Percentiles rank a stretch among this genome's conserved stretches.
Conservation (phyloP, 2,797 vertebrate genomes). For the Halcyon smyrnensis region DNA sequence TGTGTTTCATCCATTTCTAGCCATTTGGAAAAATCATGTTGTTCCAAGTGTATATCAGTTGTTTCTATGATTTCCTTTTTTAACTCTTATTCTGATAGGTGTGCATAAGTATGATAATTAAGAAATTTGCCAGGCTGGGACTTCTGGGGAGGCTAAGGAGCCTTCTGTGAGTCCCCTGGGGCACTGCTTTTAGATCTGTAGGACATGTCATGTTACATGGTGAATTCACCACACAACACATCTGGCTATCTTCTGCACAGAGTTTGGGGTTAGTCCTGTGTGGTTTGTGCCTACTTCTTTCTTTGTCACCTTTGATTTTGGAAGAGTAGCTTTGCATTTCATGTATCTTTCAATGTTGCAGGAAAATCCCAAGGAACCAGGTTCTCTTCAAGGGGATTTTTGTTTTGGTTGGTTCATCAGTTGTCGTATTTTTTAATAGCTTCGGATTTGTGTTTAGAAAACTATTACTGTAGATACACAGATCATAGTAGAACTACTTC, state of each 20-base stretch:
- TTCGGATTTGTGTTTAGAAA: background rate
- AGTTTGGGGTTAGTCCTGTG: background rate
- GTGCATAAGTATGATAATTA: background rate
- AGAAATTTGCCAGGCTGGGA: background rate
- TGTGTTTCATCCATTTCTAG: background rate
- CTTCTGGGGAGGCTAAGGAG: background rate
- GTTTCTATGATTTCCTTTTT: background rate
- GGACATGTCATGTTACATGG: background rate
- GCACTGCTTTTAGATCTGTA: background rate
- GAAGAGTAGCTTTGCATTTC: background rate
- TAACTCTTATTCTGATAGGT: background rate
- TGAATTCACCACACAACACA: rapidly evolving
- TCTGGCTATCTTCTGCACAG: background rate
- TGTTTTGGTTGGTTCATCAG: background rate
- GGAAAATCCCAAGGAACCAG: background rate
- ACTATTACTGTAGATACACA: background rate
- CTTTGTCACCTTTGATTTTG: background rate
- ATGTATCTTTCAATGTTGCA: background rate
- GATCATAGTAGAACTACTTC: background rate
- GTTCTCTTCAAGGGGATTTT: background rate
- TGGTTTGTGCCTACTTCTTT: background rate
- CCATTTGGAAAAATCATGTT: background rate
- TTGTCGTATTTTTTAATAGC: background rate
- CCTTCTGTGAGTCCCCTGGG: background rate
- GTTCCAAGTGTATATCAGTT: background rate